These are phyloP conservation scores for Nycticryphes semicollaris DNA, from an alignment of 2,113 vertebrate species.

Conservation along the genomic window DNA sequence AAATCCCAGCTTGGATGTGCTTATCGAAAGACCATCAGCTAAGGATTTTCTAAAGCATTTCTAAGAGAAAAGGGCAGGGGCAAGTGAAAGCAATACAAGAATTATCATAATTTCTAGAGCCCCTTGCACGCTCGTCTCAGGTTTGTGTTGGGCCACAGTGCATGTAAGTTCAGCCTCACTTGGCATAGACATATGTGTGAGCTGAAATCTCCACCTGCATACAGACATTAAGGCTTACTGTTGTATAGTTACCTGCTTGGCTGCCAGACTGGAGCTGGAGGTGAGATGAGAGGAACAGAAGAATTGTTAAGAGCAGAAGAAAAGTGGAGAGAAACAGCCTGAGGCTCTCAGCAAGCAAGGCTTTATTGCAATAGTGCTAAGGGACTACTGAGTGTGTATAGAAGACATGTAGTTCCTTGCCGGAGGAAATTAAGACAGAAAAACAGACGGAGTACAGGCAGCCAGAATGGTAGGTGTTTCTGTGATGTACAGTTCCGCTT, in stretches of 20 bases:
- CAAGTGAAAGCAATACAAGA: not conserved
- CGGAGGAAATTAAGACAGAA: conserved; percentile 5
- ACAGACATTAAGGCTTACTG: not conserved
- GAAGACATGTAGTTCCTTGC: not conserved
- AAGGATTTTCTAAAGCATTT: not conserved
- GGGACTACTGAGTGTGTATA: not conserved
- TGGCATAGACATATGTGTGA: not conserved
- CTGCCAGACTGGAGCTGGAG: not conserved
- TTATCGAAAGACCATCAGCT: not conserved
- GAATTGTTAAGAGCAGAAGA: not conserved
- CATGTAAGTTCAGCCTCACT: not conserved
- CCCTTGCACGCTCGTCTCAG: not conserved
- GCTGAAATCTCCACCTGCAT: not conserved
- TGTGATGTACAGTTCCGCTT: not conserved
- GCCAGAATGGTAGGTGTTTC: not conserved
- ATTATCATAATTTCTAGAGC: not conserved
- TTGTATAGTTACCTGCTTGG: not conserved
- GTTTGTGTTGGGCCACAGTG: not conserved
- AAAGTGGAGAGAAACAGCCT: not conserved
- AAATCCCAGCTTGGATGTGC: not conserved
- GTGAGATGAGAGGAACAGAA: not conserved
- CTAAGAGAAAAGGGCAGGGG: not conserved
- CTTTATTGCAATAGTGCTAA: not conserved
- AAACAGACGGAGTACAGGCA: not conserved
- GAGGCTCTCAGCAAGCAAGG: not conserved